Evolutionary conservation across 2,888 invertebrate genomes (phyloP).

Genomic region (Pachycephus smyrnensis): DNA sequence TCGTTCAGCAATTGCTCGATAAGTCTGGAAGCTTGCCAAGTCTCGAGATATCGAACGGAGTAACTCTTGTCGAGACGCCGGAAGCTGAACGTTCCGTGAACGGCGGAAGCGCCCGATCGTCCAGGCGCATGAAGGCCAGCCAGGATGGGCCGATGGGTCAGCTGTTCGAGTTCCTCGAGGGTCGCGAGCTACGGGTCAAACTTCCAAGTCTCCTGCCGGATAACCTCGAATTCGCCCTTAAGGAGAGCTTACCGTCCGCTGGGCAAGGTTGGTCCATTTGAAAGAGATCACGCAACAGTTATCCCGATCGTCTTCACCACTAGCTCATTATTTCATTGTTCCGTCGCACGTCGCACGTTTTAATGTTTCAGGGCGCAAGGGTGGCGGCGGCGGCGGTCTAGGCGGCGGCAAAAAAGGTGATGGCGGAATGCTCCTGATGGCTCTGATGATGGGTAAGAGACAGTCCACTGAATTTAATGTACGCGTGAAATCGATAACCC

Average conservation of each 20-base stretch:
- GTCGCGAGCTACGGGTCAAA: constrained; percentile 79
- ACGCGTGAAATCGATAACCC: constrained; percentile 1
- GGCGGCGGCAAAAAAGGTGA: constrained; percentile 69
- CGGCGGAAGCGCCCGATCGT: constrained; percentile 66
- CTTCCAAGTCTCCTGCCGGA: constrained; percentile 78
- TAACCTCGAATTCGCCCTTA: constrained; percentile 73
- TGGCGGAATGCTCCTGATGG: constrained; percentile 72
- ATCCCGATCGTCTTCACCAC: not conserved
- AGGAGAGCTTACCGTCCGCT: constrained; percentile 70
- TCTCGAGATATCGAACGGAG: constrained; percentile 73
- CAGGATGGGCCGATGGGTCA: constrained; percentile 69
- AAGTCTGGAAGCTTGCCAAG: constrained; percentile 68
- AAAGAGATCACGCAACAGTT: constrained; percentile 52
- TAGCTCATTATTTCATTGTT: not conserved
- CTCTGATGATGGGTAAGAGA: constrained; percentile 76
- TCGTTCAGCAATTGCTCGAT: constrained; percentile 69
- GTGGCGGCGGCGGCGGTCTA: constrained; percentile 69
- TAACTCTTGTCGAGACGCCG: constrained; percentile 72
- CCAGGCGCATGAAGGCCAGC: constrained; percentile 56
- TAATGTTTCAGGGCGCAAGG: constrained; percentile 73
- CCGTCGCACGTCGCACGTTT: constrained; percentile 26
- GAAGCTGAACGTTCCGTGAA: constrained; percentile 54
- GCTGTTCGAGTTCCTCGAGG: constrained; percentile 77
- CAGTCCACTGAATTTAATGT: too few species aligned
- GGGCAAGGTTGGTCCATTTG: constrained; percentile 64